Evolutionary conservation across 1,140 invertebrate species (phyloP), one percentile per base, ranked within the genome.

Genomic region (Dinoponera quadriceps): DNA sequence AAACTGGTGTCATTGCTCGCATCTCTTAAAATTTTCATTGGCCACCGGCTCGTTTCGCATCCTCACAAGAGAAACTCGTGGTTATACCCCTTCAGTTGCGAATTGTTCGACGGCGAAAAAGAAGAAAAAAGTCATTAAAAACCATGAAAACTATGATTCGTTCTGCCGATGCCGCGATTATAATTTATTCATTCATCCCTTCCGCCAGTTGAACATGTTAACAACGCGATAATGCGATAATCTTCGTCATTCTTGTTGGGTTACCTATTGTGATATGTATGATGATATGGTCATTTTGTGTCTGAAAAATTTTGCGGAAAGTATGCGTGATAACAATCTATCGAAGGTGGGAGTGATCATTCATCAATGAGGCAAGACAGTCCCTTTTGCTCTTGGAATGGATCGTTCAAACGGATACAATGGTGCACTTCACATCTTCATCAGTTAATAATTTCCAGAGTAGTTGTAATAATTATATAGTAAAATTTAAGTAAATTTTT

Each of bases 131-230:
- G 33, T 13, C 4, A 18, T 0, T 2, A 7, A 16, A 65, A 60
- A 27, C 11, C 5, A 51, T 14, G 54, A 44, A 51, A 74, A 59
- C 1, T 44, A 16, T 3, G 18, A 3, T 71, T 71, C 25, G 33
- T 13, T 0, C 25, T n/a, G 33, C 27, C 57, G 38, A 11, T 20
- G 25, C 7, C 1, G 7, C 14, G 14, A 38, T 65, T 51, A 51
- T 51, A 66, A 25, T 66, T 66, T 66, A 77, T 77, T 38, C 29
- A 66, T 44, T 5, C 5, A 54, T 22, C 60, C 48, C 44, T 66
- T 77, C 65, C 16, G 20, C 7, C 74, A 2, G 29, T 65, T 62
- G 59, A 51, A 51, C 44, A 74, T 11, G 38, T 75, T 48, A 5
- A 63, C 57, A 18, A 75, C 14, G 65, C n/a, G 14, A 65, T 65